Base-by-base conservation (phyloP, 2,797 vertebrate species). In the Scyliorhinus canicula region DNA sequence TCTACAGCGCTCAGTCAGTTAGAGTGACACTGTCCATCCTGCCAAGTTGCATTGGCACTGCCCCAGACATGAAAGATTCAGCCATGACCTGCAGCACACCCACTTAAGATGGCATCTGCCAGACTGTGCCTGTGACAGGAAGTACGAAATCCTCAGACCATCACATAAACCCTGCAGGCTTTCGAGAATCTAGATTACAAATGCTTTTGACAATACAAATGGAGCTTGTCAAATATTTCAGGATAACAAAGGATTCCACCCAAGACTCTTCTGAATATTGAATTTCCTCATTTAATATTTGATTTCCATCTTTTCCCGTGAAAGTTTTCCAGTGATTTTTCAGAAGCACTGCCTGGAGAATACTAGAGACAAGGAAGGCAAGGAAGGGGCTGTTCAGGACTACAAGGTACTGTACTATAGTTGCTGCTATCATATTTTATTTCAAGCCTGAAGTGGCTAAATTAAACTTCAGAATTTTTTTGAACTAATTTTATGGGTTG, bases 1-100 rank as follows among this genome's bases (percentile, higher is more conserved):
- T 95, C 96, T 96, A 95, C 82, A 95, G 28, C 88, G 95, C 93
- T 96, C 95, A 96, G 95, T 96, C 96, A 96, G 96, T 95, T 95
- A 77, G 94, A 21, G 2, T 71, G 95, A 95, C 95, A 96, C 0
- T 95, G 96, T 95, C 95, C 96, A 95, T 95, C 95, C 95, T 67
- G 95, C 95, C 95, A 95, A 96, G 96, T 88, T 95, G 77, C 95
- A 55, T 96, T 96, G 96, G 96, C 95, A 96, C 60, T 0, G 35
- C 95, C 96, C 96, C 95, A 96, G 95, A 95, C 0, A 0, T 77
- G 57, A 71, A 8, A 63, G 95, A 95, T 95, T 96, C 95, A 50
- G 95, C 67, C 93, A 50, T 94, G 47, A 71, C 93, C 93, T 94
- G 50, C 93, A 94, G 93, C 93, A 55, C 44, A 74, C 40, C 14